Evolutionary conservation across 92 coral and sea anemone genomes (phyloP), one percentile per base, ranked within the genome.

Genomic region (Siderastrea radians): DNA sequence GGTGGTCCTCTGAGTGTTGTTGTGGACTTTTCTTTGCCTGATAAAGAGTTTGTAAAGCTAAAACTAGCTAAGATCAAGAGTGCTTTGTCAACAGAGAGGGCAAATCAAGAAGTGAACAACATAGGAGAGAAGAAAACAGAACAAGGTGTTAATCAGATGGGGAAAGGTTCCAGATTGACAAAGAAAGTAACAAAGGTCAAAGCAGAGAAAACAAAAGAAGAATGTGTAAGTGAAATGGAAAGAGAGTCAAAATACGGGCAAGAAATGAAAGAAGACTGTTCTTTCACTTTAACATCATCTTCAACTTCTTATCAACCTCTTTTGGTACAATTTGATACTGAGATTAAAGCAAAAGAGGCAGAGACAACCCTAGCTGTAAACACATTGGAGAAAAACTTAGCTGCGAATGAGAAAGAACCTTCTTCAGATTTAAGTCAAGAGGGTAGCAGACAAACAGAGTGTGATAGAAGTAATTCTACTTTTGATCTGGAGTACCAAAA

Each of bases 11-110:
- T 91, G 62, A 61, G 77, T 7, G 77, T 92, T 58, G 62, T 86
- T 6, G 93, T 91, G 6, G 98, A 95, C 77, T 95, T 95, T 84
- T 88, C 95, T 59, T 84, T 95, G 74, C 98, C 98, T 43, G 98
- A 95, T 71, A 89, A 91, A 69, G 96, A 93, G 82, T 95, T 91
- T 91, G 98, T 91, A 6, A 93, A 93, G 79, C 69, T 93, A 55
- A 95, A 95, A 82, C 98, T 95, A 54, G 95, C 91, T 38, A 95
- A 93, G 72, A 91, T 95, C 53, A 93, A 86, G 66, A 68, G 66
- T 14, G 58, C 78, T 67, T 77, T 78, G 76, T 54, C 73, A 61
- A 74, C 68, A 60, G 81, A 74, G 16, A 84, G 72, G 63, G 16
- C 9, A 19, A 26, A 48, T 57, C 13, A 51, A 45, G 60, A n/a